Conservation (phyloP, 2,888 invertebrate genomes). For the Caenorhabditis sp. region DNA sequence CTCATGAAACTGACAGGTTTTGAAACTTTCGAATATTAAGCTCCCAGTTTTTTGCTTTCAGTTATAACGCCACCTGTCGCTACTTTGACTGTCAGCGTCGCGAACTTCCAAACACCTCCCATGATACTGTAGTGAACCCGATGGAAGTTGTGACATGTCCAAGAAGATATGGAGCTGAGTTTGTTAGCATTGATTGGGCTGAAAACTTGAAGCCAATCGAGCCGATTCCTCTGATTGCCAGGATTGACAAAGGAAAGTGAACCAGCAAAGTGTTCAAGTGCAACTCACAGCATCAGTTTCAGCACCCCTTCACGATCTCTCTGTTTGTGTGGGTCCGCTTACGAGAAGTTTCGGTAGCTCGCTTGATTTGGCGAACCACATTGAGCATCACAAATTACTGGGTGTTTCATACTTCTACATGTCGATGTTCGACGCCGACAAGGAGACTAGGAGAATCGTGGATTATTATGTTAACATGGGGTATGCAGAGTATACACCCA, state of each 20-base stretch:
- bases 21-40: no score
- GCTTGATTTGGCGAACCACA: conserved; percentile 24
- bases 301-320: conserved; percentile 40
- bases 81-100: conserved; percentile 44
- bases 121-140: conserved; percentile 16
- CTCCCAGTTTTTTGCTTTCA: no score
- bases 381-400: conserved; percentile 27
- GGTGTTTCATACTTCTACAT: conserved; percentile 41
- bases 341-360: conserved; percentile 9
- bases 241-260: background rate
- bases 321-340: conserved; percentile 30
- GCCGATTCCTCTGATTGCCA: conserved; percentile 5
- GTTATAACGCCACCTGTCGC: background rate
- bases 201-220: background rate
- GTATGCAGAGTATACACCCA: conserved; percentile 16
- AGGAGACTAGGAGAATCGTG: background rate
- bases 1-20: no score
- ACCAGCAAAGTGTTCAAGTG: no score
- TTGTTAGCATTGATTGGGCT: conserved; percentile 1
- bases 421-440: conserved; percentile 14
- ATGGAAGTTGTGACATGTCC: conserved; percentile 34
- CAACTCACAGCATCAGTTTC: background rate
- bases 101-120: conserved; percentile 14
- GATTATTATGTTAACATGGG: conserved; percentile 8
- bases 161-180: conserved; percentile 24